Percentiles rank a stretch among this genome's conserved stretches.
These are phyloP conservation scores for Dendrolimus houi DNA, from an alignment of 2,888 invertebrate species.

Conservation along the genomic window DNA sequence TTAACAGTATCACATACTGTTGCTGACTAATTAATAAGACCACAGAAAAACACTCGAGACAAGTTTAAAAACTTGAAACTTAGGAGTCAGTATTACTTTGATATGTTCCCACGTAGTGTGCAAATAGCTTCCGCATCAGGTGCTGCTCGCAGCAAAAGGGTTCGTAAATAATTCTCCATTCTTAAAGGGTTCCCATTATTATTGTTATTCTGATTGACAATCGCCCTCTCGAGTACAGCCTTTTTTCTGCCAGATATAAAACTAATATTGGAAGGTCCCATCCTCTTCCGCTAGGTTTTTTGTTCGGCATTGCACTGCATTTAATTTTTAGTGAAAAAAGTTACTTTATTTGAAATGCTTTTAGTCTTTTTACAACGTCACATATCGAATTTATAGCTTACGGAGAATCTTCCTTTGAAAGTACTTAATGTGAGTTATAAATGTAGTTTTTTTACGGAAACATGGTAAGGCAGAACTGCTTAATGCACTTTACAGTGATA, in stretches of 20 bases:
- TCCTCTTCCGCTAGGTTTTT: slow-evolving; percentile 71
- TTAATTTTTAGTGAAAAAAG: slow-evolving; percentile 48
- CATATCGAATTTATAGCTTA: slow-evolving; percentile 33
- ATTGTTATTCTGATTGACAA: slow-evolving; percentile 67
- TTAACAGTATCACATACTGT: no score
- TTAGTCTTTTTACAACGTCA: slow-evolving; percentile 33
- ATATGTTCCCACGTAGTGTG: slow-evolving; percentile 60
- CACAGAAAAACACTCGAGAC: not conserved
- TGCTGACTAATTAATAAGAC: no score
- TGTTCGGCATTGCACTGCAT: slow-evolving; percentile 51
- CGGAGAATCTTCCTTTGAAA: slow-evolving; percentile 6
- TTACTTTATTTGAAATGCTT: slow-evolving; percentile 58
- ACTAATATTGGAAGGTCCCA: slow-evolving; percentile 75
- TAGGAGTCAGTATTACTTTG: not conserved
- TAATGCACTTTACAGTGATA: slow-evolving; percentile 35
- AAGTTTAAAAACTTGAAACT: slow-evolving; percentile 2
- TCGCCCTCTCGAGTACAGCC: slow-evolving; percentile 59
- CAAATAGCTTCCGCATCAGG: slow-evolving; percentile 73
- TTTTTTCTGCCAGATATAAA: slow-evolving; percentile 71
- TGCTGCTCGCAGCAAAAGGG: slow-evolving; percentile 56
- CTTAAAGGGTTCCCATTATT: slow-evolving; percentile 63
- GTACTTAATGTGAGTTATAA: slow-evolving; percentile 1
- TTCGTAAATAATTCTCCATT: slow-evolving; percentile 45
- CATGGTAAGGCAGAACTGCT: slow-evolving; percentile 10
- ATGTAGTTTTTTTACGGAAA: slow-evolving; percentile 4